A percentile compares a stretch with the other conserved stretches of the same genome.
phyloP scores from a whole-genome alignment of 2,888 invertebrate species.

The Mythimna impura region DNA sequence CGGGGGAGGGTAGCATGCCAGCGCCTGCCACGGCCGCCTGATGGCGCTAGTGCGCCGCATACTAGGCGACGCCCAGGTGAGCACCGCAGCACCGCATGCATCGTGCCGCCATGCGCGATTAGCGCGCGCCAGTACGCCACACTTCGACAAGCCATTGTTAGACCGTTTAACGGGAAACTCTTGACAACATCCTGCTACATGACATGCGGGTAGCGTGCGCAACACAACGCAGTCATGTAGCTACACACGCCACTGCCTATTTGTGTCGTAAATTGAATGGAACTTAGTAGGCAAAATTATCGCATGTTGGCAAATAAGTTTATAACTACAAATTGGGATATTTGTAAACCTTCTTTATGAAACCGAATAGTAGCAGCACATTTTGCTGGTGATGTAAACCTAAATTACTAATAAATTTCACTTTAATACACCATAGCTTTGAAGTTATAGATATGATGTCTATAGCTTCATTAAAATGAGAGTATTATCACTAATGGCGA shows the following conservation, averaged over 20 bases:
- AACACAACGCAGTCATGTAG: constrained; percentile 29
- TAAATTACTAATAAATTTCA: not conserved
- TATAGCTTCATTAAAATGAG: constrained; percentile 61
- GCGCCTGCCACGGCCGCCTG: constrained; percentile 92
- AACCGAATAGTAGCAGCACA: too few species aligned
- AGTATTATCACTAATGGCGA: constrained; percentile 71
- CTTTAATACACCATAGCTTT: not conserved
- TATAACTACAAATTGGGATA: constrained; percentile 6
- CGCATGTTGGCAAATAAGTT: constrained; percentile 28
- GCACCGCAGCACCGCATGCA: constrained; percentile 51
- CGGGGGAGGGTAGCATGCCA: constrained; percentile 89
- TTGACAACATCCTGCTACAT: constrained; percentile 61
- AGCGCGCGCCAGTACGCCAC: constrained; percentile 63
- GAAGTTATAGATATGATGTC: constrained; percentile 9
- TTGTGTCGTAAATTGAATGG: constrained; percentile 49
- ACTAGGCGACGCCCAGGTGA: constrained; percentile 96
- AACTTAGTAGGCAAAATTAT: constrained; percentile 35
- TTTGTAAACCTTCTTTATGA: constrained; percentile 6
- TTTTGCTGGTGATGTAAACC: not conserved
- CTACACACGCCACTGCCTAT: constrained; percentile 48
- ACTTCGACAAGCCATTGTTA: constrained; percentile 65
- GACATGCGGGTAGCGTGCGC: constrained; percentile 59
- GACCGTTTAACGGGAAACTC: constrained; percentile 60
- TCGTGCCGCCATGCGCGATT: constrained; percentile 59
- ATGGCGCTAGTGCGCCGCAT: constrained; percentile 97